These are phyloP conservation scores for Lissonota sp. DNA, from an alignment of 2,888 invertebrate genomes.

Conservation along the genomic window DNA sequence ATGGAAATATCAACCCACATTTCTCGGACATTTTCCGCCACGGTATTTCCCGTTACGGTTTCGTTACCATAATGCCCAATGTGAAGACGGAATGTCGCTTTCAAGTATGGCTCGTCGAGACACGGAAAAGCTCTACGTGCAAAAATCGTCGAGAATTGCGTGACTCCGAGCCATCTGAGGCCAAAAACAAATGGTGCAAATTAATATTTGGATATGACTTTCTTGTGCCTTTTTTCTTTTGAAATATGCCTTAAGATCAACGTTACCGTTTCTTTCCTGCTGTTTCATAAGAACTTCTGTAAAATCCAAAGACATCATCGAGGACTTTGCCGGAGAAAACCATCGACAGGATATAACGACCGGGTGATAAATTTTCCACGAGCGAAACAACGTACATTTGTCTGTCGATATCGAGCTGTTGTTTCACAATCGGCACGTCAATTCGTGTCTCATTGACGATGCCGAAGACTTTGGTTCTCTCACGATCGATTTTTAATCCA, in stretches of 20 bases:
- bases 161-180: slow-evolving; percentile 90
- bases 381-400: slow-evolving; percentile 72
- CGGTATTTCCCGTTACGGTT: slow-evolving; percentile 68
- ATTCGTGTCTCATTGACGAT: slow-evolving; percentile 4
- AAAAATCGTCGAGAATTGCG: slow-evolving; percentile 92
- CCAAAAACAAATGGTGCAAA: slow-evolving; percentile 7
- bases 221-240: too few relatives aligned
- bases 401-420: slow-evolving; percentile 66
- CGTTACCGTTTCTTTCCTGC: slow-evolving; percentile 85
- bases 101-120: slow-evolving; percentile 93
- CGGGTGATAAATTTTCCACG: slow-evolving; percentile 57
- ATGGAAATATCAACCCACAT: slow-evolving; percentile 17
- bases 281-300: slow-evolving; percentile 85
- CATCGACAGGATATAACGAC: slow-evolving; percentile 85
- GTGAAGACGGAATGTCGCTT: slow-evolving; percentile 90
- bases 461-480: slow-evolving; percentile 44
- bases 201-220: background rate
- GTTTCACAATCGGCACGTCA: slow-evolving; percentile 58
- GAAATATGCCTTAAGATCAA: too few relatives aligned
- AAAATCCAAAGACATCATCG: slow-evolving; percentile 87
- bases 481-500: slow-evolving; percentile 81
- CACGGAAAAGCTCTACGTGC: slow-evolving; percentile 94
- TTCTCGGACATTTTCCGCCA: slow-evolving; percentile 52
- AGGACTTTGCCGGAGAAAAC: slow-evolving; percentile 86
- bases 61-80: slow-evolving; percentile 86